Evolutionary conservation across 1,140 invertebrate genomes (phyloP), one percentile per base, ranked within the genome.

Genomic region (Macrocentrus cingulum): DNA sequence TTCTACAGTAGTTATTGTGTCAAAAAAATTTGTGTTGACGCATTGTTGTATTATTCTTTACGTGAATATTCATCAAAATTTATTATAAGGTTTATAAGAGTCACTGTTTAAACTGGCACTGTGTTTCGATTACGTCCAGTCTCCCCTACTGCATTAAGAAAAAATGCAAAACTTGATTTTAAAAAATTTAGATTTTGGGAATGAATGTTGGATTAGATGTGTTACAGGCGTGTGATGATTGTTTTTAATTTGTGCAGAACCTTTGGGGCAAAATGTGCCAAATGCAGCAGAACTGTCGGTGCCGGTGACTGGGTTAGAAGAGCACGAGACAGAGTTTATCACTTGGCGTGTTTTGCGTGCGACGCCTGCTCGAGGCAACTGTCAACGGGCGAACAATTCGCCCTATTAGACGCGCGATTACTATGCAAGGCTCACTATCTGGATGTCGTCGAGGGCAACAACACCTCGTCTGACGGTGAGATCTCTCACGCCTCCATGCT

Each of bases 261-360:
- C 66, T 98, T 97, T 75, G 94, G 95, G 44, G 91, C 93, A 29
- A 97, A 97, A 78, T 99, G 97, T 79, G 91, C 93, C 25, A 97
- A 97, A 77, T 99, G 97, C 75, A 87, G 88, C 59, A 87, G 96
- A 48, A 87, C 87, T 59, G 96, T 99, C 66, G 91, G 91, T 6
- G 87, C 95, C 0, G 91, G 92, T 9, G 97, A 99, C 80, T 99
- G 97, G 97, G 95, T 99, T 59, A 82, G 97, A 55, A 88, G 94
- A 74, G 96, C 97, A 6, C 82, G 91, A 44, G 91, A 95, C 65
- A 88, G 94, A 72, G 92, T 99, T 13, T 99, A 98, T 79, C 97
- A 99, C 79, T 81, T 99, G 71, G 97, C 97, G 1, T 99, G 97
- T 81, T 99, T 99, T 80, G 93, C 95, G 5, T 99, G 97, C 75